Conservation (phyloP, 2,888 invertebrate species). For the Temnothorax rugatulus region DNA sequence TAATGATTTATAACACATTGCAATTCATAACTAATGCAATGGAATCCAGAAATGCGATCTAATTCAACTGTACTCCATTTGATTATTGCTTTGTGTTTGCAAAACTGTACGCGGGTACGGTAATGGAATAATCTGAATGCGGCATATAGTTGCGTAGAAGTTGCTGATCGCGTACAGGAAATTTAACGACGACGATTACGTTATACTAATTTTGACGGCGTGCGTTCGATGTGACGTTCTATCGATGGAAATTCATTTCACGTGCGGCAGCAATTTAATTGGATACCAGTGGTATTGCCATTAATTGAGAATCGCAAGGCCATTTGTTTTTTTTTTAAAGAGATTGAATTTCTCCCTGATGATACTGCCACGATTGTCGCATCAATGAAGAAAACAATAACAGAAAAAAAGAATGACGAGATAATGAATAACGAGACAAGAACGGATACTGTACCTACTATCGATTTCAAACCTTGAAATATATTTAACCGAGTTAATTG, state of each 20-base stretch:
- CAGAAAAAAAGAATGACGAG: not conserved
- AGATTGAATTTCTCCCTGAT: constrained; percentile 36
- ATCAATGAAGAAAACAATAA: constrained; percentile 33
- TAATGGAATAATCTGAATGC: not conserved
- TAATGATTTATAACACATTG: not conserved
- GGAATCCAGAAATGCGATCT: not conserved
- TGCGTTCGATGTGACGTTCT: not conserved
- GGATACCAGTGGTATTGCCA: not conserved
- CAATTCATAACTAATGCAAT: not conserved
- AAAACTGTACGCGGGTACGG: not conserved
- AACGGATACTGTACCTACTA: not conserved
- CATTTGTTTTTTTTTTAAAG: not conserved
- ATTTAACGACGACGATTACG: constrained; percentile 31
- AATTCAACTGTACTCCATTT: not conserved
- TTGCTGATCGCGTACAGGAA: not conserved
- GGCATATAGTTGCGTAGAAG: not conserved
- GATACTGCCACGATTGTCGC: constrained; percentile 21
- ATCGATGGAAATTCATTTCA: constrained; percentile 26
- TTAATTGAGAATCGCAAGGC: constrained; percentile 24
- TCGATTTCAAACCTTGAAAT: not conserved
- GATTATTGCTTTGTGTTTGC: not conserved
- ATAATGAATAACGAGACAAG: not conserved
- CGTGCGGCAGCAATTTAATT: constrained; percentile 26
- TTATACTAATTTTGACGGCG: constrained; percentile 37
- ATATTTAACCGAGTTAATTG: not conserved